Conservation (phyloP, 2,888 invertebrate species). For the Drosophila differens region DNA sequence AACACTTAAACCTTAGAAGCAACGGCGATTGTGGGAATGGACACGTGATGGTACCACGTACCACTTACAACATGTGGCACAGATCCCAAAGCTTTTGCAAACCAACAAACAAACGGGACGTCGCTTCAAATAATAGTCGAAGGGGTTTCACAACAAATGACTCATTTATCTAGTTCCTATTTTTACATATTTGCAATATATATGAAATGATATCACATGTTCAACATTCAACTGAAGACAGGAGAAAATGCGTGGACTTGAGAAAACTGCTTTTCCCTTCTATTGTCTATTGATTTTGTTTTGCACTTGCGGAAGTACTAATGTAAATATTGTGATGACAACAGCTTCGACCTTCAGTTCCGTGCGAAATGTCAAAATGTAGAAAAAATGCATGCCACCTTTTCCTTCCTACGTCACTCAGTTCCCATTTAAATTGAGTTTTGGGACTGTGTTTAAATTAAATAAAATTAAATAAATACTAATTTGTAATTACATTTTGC, state of each 20-base stretch:
- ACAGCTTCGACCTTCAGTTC: conserved; percentile 56
- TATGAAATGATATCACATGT: conserved; percentile 27
- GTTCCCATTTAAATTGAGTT: background rate
- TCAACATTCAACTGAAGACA: background rate
- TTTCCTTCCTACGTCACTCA: conserved; percentile 22
- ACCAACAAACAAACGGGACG: background rate
- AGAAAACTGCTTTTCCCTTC: background rate
- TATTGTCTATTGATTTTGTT: conserved; percentile 34
- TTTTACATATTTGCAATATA: conserved; percentile 3
- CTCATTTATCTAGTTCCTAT: conserved; percentile 28
- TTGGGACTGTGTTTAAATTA: background rate
- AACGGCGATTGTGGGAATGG: background rate
- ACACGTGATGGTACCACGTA: conserved; percentile 15
- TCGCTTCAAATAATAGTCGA: background rate
- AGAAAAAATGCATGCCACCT: conserved; percentile 16
- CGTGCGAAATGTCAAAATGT: conserved; percentile 52
- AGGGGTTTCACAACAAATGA: conserved; percentile 27
- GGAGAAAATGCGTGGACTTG: background rate
- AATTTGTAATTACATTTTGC: conserved; percentile 76
- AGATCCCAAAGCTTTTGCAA: conserved; percentile 34
- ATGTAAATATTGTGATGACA: conserved; percentile 40
- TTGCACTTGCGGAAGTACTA: background rate
- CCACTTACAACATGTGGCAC: conserved; percentile 52
- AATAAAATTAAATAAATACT: background rate
- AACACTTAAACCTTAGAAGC: background rate